Evolutionary conservation across 2,888 invertebrate species (phyloP).

Genomic region (Hyposoter dolosus): DNA sequence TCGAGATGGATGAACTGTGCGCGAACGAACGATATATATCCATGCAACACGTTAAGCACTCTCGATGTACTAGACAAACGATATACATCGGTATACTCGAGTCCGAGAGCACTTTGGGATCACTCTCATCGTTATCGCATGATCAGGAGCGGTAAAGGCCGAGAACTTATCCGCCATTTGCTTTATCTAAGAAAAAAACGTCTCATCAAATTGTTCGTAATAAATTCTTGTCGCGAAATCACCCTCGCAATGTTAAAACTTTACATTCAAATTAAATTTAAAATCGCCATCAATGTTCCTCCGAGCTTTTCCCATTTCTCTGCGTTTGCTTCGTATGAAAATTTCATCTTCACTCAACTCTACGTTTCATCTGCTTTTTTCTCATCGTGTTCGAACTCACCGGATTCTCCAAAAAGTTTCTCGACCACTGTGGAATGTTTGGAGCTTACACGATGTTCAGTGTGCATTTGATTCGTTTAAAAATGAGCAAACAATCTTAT

Average conservation of each 20-base stretch:
- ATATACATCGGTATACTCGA: slow-evolving; percentile 32
- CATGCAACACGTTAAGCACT: slow-evolving; percentile 31
- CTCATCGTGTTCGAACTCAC: not conserved
- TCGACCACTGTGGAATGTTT: not conserved
- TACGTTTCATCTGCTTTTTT: not conserved
- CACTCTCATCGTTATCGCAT: slow-evolving; percentile 25
- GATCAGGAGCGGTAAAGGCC: slow-evolving; percentile 13
- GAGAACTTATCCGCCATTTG: not conserved
- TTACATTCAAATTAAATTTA: not conserved
- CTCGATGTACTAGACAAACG: slow-evolving; percentile 17
- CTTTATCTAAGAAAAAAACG: not conserved
- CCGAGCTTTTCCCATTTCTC: not conserved
- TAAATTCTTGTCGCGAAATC: not conserved
- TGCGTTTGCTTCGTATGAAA: not conserved
- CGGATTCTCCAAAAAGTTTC: too few relatives aligned
- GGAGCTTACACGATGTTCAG: not conserved
- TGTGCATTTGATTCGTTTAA: not conserved
- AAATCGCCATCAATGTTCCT: not conserved
- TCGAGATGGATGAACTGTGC: slow-evolving; percentile 42
- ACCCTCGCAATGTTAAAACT: not conserved
- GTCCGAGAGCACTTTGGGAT: slow-evolving; percentile 20
- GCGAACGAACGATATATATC: slow-evolving; percentile 26
- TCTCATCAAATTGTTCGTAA: not conserved
- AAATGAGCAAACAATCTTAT: not conserved
- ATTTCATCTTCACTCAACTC: not conserved